Evolutionary conservation across 2,113 vertebrate species (phyloP).

Genomic region (Melanocharis versteri): DNA sequence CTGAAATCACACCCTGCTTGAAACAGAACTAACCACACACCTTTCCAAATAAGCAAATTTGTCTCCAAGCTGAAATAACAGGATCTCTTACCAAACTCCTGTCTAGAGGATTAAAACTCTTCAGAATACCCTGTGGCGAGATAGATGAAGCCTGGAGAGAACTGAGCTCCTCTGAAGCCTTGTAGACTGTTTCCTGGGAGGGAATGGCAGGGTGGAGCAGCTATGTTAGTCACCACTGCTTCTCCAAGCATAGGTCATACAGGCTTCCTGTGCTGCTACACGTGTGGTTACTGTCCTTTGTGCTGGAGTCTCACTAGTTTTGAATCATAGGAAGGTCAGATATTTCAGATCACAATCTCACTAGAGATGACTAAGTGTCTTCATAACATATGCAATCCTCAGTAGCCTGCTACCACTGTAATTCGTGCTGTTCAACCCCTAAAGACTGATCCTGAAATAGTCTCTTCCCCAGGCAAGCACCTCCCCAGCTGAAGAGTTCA

Average conservation of each 20-base stretch:
- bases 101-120: not conserved
- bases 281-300: not conserved
- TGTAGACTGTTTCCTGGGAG: not conserved
- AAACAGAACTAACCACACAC: not conserved
- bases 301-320: not conserved
- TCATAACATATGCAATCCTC: not conserved
- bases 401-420: not conserved
- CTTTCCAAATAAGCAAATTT: not conserved
- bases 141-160: not conserved
- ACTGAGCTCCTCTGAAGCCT: not conserved
- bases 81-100: not conserved
- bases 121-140: not conserved
- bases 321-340: not conserved
- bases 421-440: not conserved
- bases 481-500: not conserved
- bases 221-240: fast-evolving
- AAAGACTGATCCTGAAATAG: conserved; percentile 9
- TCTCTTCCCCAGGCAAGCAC: not conserved
- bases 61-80: not conserved
- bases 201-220: not conserved
- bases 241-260: not conserved
- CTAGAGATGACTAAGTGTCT: conserved; percentile 21
- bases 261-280: not conserved
- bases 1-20: not conserved
- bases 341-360: not conserved